Base-by-base conservation (phyloP, 2,113 vertebrate species). In the Cervus canadensis region DNA sequence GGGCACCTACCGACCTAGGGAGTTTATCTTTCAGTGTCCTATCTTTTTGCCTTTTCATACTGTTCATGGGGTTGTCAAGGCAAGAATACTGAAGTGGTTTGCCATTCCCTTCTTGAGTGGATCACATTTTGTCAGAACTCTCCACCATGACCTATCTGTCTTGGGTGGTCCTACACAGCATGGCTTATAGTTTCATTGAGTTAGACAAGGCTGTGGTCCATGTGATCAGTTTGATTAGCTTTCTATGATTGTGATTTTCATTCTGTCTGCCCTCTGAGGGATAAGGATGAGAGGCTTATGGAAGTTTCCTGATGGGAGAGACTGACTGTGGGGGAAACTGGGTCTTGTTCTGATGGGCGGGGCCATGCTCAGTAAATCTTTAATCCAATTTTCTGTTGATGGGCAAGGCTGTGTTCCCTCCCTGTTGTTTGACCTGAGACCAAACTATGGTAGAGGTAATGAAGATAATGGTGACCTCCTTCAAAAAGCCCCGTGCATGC, bases 401-500 rank as follows among this genome's bases (percentile, higher is more conserved):
- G 64, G 64, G 0, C 7, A 19, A 0, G 33, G 64, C 33, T 36
- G 17, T 67, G 64, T 67, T 67, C 64, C 64, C 64, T 21, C 17
- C 16, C 33, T 36, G 33, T 67, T 67, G 33, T 36, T n/a, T 36
- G 64, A 67, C 16, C 64, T 67, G 64, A 36, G 64, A n/a, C 64
- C 64, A 67, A 67, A 36, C 64, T 67, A 21, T 36, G 64, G 64
- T 67, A 33, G 33, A 67, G 17, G 0, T 36, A 10, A 21, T 1
- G 33, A 67, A 67, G 64, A 21, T 21, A 3, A 21, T 19, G 33
- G 33, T 0, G 17, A n/a, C 64, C 64, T 67, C 33, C 64, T 67
- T 67, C 64, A 0, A 36, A 67, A 67, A 4, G 33, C 19, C 33
- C 64, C 1, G 0, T 10, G 33, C 16, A 36, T 2, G 0, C 64